Evolutionary conservation across 2,797 vertebrate species (phyloP).

Genomic region (Helicolenus hilgendorfi): DNA sequence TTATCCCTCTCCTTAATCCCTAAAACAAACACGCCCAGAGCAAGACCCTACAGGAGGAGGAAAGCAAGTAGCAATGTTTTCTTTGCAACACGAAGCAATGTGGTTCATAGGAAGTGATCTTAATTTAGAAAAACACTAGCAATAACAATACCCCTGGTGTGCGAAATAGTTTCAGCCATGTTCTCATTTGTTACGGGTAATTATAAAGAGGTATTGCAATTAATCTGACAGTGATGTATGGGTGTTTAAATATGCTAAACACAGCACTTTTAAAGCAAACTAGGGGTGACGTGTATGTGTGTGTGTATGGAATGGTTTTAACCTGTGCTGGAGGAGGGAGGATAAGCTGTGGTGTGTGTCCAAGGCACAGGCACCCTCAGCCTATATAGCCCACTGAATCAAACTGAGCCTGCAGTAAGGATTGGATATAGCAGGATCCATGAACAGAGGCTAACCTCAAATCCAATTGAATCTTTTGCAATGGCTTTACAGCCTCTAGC

Average conservation of each 20-base stretch:
- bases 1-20: background rate
- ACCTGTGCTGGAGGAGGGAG: background rate
- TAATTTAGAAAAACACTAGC: slow-evolving; percentile 36
- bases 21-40: slow-evolving; percentile 10
- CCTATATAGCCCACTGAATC: slow-evolving; percentile 43
- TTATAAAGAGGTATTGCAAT: slow-evolving; percentile 49
- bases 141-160: slow-evolving; percentile 7
- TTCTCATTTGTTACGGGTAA: slow-evolving; percentile 52
- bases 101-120: slow-evolving; percentile 22
- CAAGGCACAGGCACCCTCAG: slow-evolving; percentile 31
- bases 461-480: slow-evolving; percentile 74
- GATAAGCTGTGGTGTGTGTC: background rate
- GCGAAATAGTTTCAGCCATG: slow-evolving; percentile 13
- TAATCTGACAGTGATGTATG: slow-evolving; percentile 47
- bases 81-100: background rate
- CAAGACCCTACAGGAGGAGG: background rate
- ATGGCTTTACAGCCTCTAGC: slow-evolving; percentile 67
- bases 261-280: slow-evolving; percentile 27
- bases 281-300: background rate
- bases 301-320: background rate
- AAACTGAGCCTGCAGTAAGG: slow-evolving; percentile 45
- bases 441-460: slow-evolving; percentile 70
- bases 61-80: background rate
- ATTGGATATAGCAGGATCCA: slow-evolving; percentile 63
- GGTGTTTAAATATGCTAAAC: slow-evolving; percentile 37